phyloP scores from a whole-genome alignment of 2,888 invertebrate species.

The Dorcus hopei region DNA sequence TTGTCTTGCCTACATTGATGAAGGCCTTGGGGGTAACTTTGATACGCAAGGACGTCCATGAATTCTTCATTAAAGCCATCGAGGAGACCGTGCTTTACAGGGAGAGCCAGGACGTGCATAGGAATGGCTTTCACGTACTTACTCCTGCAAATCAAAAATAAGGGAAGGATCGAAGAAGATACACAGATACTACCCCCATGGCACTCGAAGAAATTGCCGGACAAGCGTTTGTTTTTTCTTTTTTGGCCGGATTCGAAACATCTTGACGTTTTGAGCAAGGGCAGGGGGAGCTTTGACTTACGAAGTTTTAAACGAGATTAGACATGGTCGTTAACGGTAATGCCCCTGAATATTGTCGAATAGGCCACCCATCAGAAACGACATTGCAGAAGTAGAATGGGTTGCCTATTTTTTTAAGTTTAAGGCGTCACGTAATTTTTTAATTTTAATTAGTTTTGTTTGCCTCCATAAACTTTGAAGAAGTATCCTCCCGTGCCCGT shows the following conservation, averaged over 20 bases:
- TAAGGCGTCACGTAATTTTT: too few species aligned
- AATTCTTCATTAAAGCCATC: constrained; percentile 51
- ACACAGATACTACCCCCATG: background rate
- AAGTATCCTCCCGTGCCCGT: constrained; percentile 37
- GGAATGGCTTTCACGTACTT: constrained; percentile 53
- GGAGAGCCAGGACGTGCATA: constrained; percentile 45
- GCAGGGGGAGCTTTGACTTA: constrained; percentile 43
- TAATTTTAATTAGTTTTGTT: too few species aligned
- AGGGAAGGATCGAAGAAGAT: constrained; percentile 2
- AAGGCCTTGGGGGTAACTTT: constrained; percentile 23
- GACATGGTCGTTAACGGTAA: constrained; percentile 42
- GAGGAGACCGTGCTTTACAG: constrained; percentile 48
- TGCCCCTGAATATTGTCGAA: constrained; percentile 29
- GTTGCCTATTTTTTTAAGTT: too few species aligned
- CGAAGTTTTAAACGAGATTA: constrained; percentile 46
- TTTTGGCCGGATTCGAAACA: constrained; percentile 50
- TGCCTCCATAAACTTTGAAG: constrained; percentile 38
- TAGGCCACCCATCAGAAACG: too few species aligned
- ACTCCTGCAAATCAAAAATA: constrained; percentile 31
- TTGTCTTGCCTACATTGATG: constrained; percentile 24
- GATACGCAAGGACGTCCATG: constrained; percentile 29
- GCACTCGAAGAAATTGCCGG: constrained; percentile 29
- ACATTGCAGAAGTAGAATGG: too few species aligned
- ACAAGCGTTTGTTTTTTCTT: constrained; percentile 45
- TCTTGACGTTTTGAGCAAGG: constrained; percentile 33